A percentile compares a stretch with the other conserved stretches of the same genome.
phyloP scores from a whole-genome alignment of 2,888 invertebrate species.

The Diaphora mendica region DNA sequence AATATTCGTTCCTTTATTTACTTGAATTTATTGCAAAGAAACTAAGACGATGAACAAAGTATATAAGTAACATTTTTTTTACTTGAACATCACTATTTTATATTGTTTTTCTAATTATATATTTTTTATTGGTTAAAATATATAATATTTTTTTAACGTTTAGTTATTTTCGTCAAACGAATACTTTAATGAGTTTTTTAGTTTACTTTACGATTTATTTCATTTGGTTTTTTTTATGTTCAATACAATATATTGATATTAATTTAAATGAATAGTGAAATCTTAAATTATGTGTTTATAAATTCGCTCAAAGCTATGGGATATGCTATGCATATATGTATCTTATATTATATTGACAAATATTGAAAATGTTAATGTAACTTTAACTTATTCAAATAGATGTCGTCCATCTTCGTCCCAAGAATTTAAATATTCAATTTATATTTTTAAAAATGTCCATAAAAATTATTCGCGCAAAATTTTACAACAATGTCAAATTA shows the following conservation, averaged over 20 bases:
- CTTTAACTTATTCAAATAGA: constrained; percentile 33
- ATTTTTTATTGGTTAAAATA: constrained; percentile 30
- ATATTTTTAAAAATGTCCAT: constrained; percentile 36
- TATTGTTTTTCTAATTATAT: constrained; percentile 41
- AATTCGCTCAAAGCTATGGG: constrained; percentile 42
- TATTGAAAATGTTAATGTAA: constrained; percentile 17
- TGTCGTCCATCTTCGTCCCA: constrained; percentile 66
- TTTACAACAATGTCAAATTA: constrained; percentile 27
- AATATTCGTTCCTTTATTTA: not conserved
- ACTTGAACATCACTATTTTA: constrained; percentile 44
- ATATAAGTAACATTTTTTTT: constrained; percentile 27
- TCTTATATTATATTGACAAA: not conserved
- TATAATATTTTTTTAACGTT: constrained; percentile 27
- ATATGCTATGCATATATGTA: too few species aligned
- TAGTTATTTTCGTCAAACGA: constrained; percentile 81
- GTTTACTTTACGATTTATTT: not conserved
- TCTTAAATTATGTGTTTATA: constrained; percentile 20
- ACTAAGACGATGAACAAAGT: constrained; percentile 22
- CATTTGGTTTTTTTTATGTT: not conserved
- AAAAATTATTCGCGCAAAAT: constrained; percentile 43
- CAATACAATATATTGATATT: not conserved
- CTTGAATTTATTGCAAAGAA: not conserved
- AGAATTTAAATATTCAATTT: constrained; percentile 54
- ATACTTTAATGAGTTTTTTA: constrained; percentile 59
- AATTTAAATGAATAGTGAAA: not conserved